These are phyloP conservation scores for Enteromius argenteus DNA, from an alignment of 2,797 vertebrate species.

Conservation along the genomic window DNA sequence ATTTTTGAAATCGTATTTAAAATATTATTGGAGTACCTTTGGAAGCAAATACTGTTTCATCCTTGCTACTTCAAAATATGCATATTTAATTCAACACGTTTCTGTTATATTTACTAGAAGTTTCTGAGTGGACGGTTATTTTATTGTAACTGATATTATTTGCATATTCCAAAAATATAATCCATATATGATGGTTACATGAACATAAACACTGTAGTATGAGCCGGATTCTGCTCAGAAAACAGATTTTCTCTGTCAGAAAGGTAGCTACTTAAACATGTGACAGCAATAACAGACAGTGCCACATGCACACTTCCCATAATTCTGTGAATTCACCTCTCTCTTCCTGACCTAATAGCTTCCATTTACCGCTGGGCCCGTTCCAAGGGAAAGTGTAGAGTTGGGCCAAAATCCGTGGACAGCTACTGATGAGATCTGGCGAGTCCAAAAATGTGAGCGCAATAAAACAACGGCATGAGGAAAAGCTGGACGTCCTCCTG, in stretches of 20 bases:
- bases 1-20: background rate
- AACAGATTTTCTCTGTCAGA: conserved; percentile 77
- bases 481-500: conserved; percentile 63
- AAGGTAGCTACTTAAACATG: conserved; percentile 75
- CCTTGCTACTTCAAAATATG: background rate
- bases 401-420: conserved; percentile 64
- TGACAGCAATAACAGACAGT: conserved; percentile 79
- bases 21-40: background rate
- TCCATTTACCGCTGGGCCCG: conserved; percentile 70
- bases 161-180: background rate
- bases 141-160: background rate
- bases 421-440: conserved; percentile 68
- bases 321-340: conserved; percentile 78
- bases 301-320: conserved; percentile 80
- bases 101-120: background rate
- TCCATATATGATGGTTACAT: background rate
- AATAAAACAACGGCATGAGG: conserved; percentile 32
- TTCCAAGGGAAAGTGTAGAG: conserved; percentile 67
- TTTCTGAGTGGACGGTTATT: background rate
- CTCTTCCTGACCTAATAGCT: conserved; percentile 76
- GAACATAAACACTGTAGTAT: background rate
- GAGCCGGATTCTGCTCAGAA: conserved; percentile 47
- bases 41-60: background rate
- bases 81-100: background rate
- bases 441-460: conserved; percentile 47